These are phyloP conservation scores for Heloderma charlesbogerti DNA, from an alignment of 2,113 vertebrate species.

Conservation along the genomic window DNA sequence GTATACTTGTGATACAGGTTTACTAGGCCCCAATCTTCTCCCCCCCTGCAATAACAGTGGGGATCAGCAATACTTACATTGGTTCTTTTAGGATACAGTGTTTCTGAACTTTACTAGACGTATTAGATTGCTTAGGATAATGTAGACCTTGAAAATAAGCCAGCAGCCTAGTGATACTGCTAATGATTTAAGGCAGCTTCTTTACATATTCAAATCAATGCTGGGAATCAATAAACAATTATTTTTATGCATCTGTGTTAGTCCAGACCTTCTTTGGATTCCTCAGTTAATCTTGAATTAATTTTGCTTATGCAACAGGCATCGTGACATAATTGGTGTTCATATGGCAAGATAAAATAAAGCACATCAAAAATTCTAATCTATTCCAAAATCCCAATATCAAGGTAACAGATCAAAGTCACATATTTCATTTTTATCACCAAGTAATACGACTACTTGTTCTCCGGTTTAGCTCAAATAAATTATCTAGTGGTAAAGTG, in stretches of 20 bases:
- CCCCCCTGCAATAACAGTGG: neutral
- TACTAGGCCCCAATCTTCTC: neutral
- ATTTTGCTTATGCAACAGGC: constrained; percentile 70
- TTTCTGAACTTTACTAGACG: neutral
- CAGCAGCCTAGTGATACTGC: constrained; percentile 17
- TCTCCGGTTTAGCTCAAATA: constrained; percentile 60
- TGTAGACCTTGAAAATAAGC: constrained; percentile 37
- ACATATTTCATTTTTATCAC: constrained; percentile 71
- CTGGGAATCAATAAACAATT: constrained; percentile 75
- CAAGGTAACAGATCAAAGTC: constrained; percentile 67
- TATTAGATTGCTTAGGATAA: neutral
- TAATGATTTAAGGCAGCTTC: constrained; percentile 60
- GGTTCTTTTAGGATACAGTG: neutral
- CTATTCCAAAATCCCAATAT: constrained; percentile 64
- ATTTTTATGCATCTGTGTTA: constrained; percentile 67
- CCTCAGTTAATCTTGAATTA: constrained; percentile 73
- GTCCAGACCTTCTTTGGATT: constrained; percentile 60
- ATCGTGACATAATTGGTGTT: constrained; percentile 67
- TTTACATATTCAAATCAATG: constrained; percentile 70
- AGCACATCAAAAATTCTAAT: constrained; percentile 65
- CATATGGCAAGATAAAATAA: constrained; percentile 63
- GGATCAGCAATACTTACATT: neutral
- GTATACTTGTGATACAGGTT: neutral
- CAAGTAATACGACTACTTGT: constrained; percentile 57
- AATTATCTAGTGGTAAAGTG: constrained; percentile 47